These are phyloP conservation scores for Naso thynnoides DNA, from an alignment of 2,797 vertebrate species.

Conservation along the genomic window DNA sequence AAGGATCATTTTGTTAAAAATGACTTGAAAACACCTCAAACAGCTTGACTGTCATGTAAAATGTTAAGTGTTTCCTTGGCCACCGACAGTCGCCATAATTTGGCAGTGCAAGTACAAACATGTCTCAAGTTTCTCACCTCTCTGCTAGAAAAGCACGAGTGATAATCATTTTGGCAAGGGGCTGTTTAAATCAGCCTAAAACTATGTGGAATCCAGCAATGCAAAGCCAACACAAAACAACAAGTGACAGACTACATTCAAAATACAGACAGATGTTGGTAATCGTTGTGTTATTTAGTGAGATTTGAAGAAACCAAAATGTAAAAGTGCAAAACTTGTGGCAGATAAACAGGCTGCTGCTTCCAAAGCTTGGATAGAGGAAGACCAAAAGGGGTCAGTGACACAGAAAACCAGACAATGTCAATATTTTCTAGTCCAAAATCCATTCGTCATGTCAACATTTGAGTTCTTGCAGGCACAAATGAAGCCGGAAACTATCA, in stretches of 20 bases:
- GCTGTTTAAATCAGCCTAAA: constrained; percentile 46
- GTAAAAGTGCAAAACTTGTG: not conserved
- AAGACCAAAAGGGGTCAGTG: constrained; percentile 29
- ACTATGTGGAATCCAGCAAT: constrained; percentile 31
- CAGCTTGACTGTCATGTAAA: not conserved
- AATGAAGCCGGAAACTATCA: not conserved
- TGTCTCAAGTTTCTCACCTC: constrained; percentile 50
- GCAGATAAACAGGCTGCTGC: constrained; percentile 34
- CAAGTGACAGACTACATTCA: not conserved
- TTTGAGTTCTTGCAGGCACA: not conserved
- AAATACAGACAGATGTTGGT: constrained; percentile 18
- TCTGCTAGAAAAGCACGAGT: constrained; percentile 35
- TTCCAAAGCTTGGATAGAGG: constrained; percentile 46
- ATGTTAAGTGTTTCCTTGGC: constrained; percentile 19
- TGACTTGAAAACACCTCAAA: not conserved
- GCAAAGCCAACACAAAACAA: constrained; percentile 19
- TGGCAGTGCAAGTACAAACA: constrained; percentile 61
- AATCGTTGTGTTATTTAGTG: not conserved
- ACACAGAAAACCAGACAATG: constrained; percentile 33
- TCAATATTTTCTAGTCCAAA: constrained; percentile 73
- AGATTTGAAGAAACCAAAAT: constrained; percentile 1
- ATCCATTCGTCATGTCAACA: constrained; percentile 46
- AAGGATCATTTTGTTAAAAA: not conserved
- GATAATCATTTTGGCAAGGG: constrained; percentile 53
- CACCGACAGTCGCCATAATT: constrained; percentile 48